phyloP scores from a whole-genome alignment of 2,113 vertebrate species.

The Nothobranchius furzeri region DNA sequence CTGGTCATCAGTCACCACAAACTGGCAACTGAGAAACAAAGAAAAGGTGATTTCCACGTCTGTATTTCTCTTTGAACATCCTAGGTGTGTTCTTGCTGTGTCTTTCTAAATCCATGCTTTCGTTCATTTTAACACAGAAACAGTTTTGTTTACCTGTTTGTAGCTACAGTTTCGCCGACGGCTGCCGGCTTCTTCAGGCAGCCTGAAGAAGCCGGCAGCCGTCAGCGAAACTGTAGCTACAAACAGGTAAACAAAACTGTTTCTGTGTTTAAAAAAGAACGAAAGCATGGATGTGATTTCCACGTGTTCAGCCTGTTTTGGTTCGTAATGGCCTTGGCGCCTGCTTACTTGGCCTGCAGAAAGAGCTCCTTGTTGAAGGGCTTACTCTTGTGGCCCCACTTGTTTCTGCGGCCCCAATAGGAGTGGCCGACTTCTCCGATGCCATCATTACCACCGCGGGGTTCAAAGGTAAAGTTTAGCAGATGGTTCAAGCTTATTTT shows the following conservation, averaged over 20 bases:
- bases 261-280: too few relatives aligned
- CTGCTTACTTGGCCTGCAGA: constrained; percentile 97
- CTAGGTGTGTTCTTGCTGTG: too few relatives aligned
- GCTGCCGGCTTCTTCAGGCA: too few relatives aligned
- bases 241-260: too few relatives aligned
- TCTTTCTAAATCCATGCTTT: too few relatives aligned
- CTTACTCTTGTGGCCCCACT: constrained; percentile 94
- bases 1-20: constrained; percentile 96
- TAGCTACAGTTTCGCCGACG: too few relatives aligned
- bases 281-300: too few relatives aligned
- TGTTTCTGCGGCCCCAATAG: constrained; percentile 94
- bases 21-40: constrained; percentile 89
- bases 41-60: neutral
- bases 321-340: neutral
- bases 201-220: too few relatives aligned
- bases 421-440: constrained; percentile 85
- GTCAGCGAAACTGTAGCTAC: too few relatives aligned
- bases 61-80: too few relatives aligned
- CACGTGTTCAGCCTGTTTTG: neutral
- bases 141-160: too few relatives aligned
- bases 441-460: constrained; percentile 88
- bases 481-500: constrained; percentile 98
- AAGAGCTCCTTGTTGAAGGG: constrained; percentile 99
- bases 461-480: constrained; percentile 98
- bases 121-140: too few relatives aligned